phyloP scores from a whole-genome alignment of 2,888 invertebrate species.

The Mellilla xanthometata region DNA sequence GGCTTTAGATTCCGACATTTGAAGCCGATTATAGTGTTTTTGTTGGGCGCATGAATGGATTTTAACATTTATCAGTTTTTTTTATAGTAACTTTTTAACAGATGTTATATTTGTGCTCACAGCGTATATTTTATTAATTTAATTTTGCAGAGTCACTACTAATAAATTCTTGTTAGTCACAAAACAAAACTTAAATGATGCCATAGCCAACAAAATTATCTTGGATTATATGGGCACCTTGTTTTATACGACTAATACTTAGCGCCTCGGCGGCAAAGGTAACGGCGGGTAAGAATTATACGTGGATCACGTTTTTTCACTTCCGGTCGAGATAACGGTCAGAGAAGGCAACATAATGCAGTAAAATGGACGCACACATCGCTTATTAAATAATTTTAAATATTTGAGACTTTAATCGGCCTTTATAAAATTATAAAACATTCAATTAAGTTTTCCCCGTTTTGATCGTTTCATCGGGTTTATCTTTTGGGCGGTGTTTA shows the following conservation, averaged over 20 bases:
- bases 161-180: too few relatives aligned
- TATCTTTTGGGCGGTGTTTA: conserved; percentile 58
- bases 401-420: conserved; percentile 40
- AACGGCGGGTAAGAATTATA: conserved; percentile 65
- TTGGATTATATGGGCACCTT: conserved; percentile 67
- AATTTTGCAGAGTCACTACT: too few relatives aligned
- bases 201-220: too few relatives aligned
- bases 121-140: too few relatives aligned
- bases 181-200: too few relatives aligned
- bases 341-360: conserved; percentile 69
- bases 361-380: conserved; percentile 66
- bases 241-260: conserved; percentile 70
- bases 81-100: too few relatives aligned
- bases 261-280: conserved; percentile 44
- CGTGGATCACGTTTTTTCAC: conserved; percentile 66
- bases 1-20: conserved; percentile 53
- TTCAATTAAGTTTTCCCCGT: conserved; percentile 64
- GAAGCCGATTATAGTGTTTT: conserved; percentile 35
- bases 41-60: neutral
- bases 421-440: conserved; percentile 46
- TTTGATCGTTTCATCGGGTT: conserved; percentile 64
- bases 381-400: conserved; percentile 57
- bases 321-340: conserved; percentile 75
- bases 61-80: too few relatives aligned
- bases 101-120: too few relatives aligned